Percentiles rank a stretch among this genome's conserved stretches.
These are phyloP conservation scores for Paragorgia papillata DNA, from an alignment of 92 coral and sea anemone species.

Conservation along the genomic window DNA sequence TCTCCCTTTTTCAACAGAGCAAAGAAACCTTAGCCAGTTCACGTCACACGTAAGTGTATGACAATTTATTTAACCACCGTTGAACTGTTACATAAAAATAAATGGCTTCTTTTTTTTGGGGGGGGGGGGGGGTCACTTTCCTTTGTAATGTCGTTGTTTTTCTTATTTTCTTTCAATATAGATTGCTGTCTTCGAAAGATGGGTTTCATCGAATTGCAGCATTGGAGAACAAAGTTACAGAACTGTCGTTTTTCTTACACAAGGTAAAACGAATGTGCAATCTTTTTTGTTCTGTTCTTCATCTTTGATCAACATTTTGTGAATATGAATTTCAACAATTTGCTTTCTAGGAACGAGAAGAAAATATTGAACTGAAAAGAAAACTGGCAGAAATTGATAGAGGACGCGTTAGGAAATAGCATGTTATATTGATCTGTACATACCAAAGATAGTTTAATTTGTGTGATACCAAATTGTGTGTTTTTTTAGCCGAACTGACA, in stretches of 20 bases:
- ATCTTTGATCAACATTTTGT: too few species aligned
- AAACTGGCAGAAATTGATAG: constrained; percentile 23
- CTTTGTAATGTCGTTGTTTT: neutral
- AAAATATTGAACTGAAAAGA: constrained; percentile 32
- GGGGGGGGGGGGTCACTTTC: too few species aligned
- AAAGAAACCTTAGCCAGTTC: constrained; percentile 27
- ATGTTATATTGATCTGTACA: neutral
- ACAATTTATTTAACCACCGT: neutral
- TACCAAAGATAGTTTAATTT: neutral
- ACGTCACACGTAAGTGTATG: constrained; percentile 32
- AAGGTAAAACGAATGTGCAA: constrained; percentile 15
- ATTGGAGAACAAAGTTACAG: constrained; percentile 30
- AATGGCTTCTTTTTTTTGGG: neutral
- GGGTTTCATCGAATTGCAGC: constrained; percentile 25
- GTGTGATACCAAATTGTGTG: neutral
- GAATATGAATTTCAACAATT: neutral
- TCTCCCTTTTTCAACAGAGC: constrained; percentile 6
- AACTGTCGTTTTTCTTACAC: constrained; percentile 33
- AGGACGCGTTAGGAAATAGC: neutral
- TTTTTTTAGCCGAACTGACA: neutral
- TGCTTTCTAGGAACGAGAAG: constrained; percentile 33
- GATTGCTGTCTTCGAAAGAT: constrained; percentile 35
- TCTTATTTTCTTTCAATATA: neutral
- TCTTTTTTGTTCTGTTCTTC: too few species aligned
- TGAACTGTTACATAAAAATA: neutral